Conservation (phyloP, 2,888 invertebrate genomes). For the Stenodema calcarata region DNA sequence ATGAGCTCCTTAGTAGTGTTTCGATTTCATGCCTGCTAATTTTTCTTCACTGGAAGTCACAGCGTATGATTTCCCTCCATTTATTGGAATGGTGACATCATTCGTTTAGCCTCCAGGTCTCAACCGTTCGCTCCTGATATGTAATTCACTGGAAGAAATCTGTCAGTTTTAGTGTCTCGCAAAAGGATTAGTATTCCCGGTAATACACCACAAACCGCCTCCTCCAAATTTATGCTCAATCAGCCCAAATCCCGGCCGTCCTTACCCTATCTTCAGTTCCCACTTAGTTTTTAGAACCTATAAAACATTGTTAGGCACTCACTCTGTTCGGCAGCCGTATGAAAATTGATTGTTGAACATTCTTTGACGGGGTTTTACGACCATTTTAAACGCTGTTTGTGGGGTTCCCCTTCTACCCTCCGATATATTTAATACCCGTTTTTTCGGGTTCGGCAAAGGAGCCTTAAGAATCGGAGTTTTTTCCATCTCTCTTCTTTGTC, state of each 20-base stretch:
- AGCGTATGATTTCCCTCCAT: no score
- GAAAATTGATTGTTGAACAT: constrained; percentile 1
- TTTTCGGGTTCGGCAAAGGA: neutral
- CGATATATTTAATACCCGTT: neutral
- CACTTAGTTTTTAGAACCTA: neutral
- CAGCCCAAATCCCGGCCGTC: neutral
- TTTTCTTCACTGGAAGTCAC: no score
- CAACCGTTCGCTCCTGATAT: no score
- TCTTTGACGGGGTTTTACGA: neutral
- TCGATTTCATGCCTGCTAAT: no score
- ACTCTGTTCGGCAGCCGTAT: neutral
- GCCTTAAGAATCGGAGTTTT: neutral
- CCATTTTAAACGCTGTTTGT: neutral
- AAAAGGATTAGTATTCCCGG: no score
- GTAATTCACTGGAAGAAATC: no score
- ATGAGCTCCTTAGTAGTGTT: no score
- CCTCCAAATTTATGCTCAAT: neutral
- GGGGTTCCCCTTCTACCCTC: neutral
- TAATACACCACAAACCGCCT: neutral
- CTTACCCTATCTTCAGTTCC: neutral
- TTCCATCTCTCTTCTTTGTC: neutral
- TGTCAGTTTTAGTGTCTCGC: no score
- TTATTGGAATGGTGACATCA: no score
- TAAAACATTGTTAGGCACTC: neutral
- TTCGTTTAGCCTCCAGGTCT: no score